These are phyloP conservation scores for Leptinotarsa texana DNA, from an alignment of 1,140 invertebrate species.

Conservation along the genomic window DNA sequence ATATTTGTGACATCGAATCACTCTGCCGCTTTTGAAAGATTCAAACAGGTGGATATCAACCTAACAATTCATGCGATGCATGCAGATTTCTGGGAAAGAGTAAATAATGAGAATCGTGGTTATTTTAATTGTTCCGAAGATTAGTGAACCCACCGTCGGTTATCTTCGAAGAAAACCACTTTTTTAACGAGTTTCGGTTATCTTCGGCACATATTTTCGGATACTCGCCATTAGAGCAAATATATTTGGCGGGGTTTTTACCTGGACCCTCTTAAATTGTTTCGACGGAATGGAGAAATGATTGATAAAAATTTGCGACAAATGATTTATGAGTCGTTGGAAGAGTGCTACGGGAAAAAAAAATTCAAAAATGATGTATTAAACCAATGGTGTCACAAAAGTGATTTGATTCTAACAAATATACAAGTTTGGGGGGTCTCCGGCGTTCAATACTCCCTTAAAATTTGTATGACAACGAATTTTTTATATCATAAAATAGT, in stretches of 20 bases:
- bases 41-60: not conserved
- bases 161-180: constrained; percentile 3
- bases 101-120: not conserved
- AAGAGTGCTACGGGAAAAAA: not conserved
- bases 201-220: not conserved
- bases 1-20: too few relatives aligned
- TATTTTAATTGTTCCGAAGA: constrained; percentile 6
- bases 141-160: constrained; percentile 1
- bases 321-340: not conserved
- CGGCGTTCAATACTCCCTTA: too few relatives aligned
- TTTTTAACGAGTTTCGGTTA: constrained; percentile 1
- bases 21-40: not conserved
- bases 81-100: constrained; percentile 1
- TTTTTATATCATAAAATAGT: too few relatives aligned
- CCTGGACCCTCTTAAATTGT: constrained; percentile 7
- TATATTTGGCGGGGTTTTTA: constrained; percentile 4
- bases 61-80: constrained; percentile 2
- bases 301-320: not conserved
- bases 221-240: constrained; percentile 1
- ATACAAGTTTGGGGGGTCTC: too few relatives aligned
- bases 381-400: too few relatives aligned
- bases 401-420: too few relatives aligned
- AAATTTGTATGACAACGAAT: too few relatives aligned
- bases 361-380: too few relatives aligned
- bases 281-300: not conserved